Base-by-base conservation (phyloP, 2,888 invertebrate species). In the Polymixis flavicincta region DNA sequence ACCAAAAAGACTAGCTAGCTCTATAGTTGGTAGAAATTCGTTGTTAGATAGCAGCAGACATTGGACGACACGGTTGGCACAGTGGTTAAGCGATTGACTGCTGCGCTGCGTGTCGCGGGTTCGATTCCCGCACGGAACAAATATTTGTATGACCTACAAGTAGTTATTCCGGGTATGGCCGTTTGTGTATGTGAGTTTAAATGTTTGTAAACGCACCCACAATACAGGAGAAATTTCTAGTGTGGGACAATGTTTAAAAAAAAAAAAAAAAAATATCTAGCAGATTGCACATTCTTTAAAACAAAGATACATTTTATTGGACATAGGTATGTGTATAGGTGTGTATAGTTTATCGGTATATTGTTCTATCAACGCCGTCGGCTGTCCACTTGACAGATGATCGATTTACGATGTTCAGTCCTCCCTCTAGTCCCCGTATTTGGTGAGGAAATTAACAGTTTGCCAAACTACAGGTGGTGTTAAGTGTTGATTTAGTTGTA, bases 341-440 rank as follows among this genome's bases (percentile, higher is more conserved):
- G 32, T 3, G 32, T 32, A 32, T 32, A 32, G 32, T 32, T 37
- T 48, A 54, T 54, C 71, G 63, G 32, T 37, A 63, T 72, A 78
- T 85, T 83, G 85, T 78, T 78, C 55, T 68, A 79, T 83, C 76
- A 81, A 76, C 71, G 69, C 65, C 22, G 70, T 74, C 28, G 42
- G 52, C 60, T 22, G 61, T 65, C 63, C 55, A 60, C 64, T 63
- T 76, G 80, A 78, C 78, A 55, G 60, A 50, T 73, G 71, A 81
- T 81, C 66, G 74, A 85, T 84, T 86, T 86, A 86, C 76, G 80
- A 82, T 74, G 57, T 54, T 69, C 77, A 73, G 61, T 77, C 60
- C 63, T 57, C 37, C 37, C 69, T 13, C 48, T 59, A 74, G 74
- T 71, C 52, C 45, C 69, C 8, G 42, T 64, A 72, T 76, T 77